Evolutionary conservation across 2,797 vertebrate species (phyloP).

Genomic region (Silurus lanzhouensis): DNA sequence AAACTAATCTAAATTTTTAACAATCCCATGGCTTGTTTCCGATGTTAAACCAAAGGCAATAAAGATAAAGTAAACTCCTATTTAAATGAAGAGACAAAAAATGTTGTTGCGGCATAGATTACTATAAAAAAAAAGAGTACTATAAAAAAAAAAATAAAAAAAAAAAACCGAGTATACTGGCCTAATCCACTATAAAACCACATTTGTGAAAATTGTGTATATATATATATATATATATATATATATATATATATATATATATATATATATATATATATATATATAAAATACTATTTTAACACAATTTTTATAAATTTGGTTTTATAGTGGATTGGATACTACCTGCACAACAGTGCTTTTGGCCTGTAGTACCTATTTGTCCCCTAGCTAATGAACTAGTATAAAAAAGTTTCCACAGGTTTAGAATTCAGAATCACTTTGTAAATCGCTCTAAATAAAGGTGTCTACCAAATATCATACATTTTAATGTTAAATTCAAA

Average conservation of each 20-base stretch:
- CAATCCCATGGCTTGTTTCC: conserved; percentile 16
- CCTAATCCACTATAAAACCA: not conserved
- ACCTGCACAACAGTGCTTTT: not conserved
- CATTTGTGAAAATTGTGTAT: not conserved
- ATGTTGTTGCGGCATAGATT: not conserved
- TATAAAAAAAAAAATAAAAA: not conserved
- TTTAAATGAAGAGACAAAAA: conserved; percentile 7
- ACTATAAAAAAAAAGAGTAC: conserved; percentile 6
- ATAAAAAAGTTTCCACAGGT: not conserved
- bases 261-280: too few relatives aligned
- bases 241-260: too few relatives aligned
- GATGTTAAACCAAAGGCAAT: conserved; percentile 8
- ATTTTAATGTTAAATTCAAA: not conserved
- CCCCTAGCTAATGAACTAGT: not conserved
- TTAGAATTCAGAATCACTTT: not conserved
- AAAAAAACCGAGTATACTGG: too few relatives aligned
- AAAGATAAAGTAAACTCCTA: not conserved
- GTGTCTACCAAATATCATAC: not conserved
- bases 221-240: too few relatives aligned
- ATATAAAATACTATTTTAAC: too few relatives aligned
- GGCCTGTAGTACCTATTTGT: too few relatives aligned
- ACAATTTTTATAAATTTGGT: too few relatives aligned
- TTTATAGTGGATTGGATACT: too few relatives aligned
- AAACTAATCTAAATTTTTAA: conserved; percentile 16
- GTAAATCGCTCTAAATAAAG: not conserved